A percentile compares a stretch with the other conserved stretches of the same genome.
Evolutionary conservation across 2,888 invertebrate species (phyloP).

Genomic region (Malthinus flaveolus): DNA sequence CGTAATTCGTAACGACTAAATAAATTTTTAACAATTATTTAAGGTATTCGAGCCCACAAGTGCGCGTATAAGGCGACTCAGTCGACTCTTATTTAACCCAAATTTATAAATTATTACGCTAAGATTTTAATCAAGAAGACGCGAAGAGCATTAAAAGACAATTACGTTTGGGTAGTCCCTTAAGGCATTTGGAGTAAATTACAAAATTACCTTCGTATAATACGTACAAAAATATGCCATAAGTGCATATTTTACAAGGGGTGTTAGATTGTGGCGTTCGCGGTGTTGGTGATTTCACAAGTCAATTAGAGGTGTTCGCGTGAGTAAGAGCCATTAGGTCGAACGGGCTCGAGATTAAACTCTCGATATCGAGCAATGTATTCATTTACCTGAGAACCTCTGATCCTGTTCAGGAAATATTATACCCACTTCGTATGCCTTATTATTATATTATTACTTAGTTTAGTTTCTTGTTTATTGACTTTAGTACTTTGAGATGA

Average conservation of each 20-base stretch:
- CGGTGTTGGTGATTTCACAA: slow-evolving; percentile 50
- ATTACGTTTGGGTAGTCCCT: no score
- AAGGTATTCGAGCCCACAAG: no score
- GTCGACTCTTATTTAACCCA: no score
- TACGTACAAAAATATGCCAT: slow-evolving; percentile 19
- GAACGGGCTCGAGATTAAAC: slow-evolving; percentile 32
- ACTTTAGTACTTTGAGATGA: slow-evolving; percentile 21
- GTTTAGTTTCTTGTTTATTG: slow-evolving; percentile 27
- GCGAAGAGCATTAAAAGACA: no score
- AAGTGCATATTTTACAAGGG: slow-evolving; percentile 41
- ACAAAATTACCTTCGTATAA: no score
- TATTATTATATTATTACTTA: slow-evolving; percentile 32
- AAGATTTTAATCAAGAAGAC: no score
- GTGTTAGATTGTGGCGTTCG: slow-evolving; percentile 31
- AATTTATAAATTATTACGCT: no score
- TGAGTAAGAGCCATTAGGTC: slow-evolving; percentile 50
- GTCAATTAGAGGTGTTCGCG: slow-evolving; percentile 53
- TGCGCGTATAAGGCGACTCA: no score
- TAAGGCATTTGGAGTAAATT: no score
- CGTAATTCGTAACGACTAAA: no score
- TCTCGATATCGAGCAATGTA: slow-evolving; percentile 40
- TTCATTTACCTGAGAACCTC: slow-evolving; percentile 50
- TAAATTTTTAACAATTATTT: no score
- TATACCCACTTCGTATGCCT: slow-evolving; percentile 30
- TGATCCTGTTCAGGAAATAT: slow-evolving; percentile 38